Base-by-base conservation (phyloP, 2,797 vertebrate species). In the Psittacula echo region DNA sequence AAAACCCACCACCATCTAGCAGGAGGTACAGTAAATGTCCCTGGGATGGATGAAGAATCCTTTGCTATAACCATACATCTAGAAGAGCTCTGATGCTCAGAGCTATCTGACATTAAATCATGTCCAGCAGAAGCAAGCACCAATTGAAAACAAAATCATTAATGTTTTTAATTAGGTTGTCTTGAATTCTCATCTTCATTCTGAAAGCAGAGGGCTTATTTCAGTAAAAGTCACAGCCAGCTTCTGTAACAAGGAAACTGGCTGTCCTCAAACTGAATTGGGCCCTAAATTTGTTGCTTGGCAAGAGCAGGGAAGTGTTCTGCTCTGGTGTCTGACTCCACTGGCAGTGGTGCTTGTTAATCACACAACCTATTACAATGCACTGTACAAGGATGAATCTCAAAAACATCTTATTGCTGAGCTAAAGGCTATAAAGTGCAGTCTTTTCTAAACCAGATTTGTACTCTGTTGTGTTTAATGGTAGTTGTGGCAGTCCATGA, bases 101-200 rank as follows among this genome's bases (percentile, higher is more conserved):
- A 91, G 24, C 30, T 92, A 50, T 58, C 82, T 94, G 73, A 82
- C 58, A 89, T 79, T 94, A 82, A 96, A 90, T 96, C 87, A 94
- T 65, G 90, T 91, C 91, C 93, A 85, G 60, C 37, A 93, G 74
- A 84, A 94, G 60, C 37, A 96, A 96, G 85, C 41, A 88, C 21
- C 41, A 87, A 72, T 13, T 74, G 47, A 65, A 93, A 93, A 91
- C 58, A 83, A 86, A 89, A 87, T 62, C 66, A 82, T 86, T 78
- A 67, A 85, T 83, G 56, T 80, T 95, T 95, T 96, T 96, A 96
- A 94, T 96, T 94, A 94, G 64, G 51, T 87, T 95, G 86, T 94
- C 95, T 85, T 85, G 48, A 88, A 77, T 85, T 81, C 77, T 95
- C 74, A 91, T 97, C 80, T 89, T 50, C 56, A 95, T 91, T 94